Evolutionary conservation across 2,797 vertebrate genomes (phyloP).

Genomic region (Discoglossus pictus): DNA sequence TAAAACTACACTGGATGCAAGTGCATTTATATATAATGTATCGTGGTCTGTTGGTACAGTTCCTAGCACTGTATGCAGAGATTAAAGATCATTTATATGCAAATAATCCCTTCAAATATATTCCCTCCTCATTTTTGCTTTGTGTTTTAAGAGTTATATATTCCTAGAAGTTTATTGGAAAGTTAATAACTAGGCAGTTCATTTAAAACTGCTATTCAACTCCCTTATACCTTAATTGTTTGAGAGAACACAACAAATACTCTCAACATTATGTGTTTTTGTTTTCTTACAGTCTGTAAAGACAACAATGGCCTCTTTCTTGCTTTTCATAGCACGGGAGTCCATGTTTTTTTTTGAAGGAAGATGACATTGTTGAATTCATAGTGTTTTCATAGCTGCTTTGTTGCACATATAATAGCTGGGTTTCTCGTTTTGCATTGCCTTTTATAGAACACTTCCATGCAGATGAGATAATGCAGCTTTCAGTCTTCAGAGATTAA

Average conservation of each 20-base stretch:
- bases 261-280: neutral
- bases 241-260: neutral
- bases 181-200: neutral
- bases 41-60: too few species aligned
- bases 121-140: too few species aligned
- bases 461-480: slow-evolving; percentile 8
- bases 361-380: slow-evolving; percentile 15
- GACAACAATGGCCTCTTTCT: neutral
- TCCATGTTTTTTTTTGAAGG: too few species aligned
- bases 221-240: neutral
- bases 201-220: slow-evolving; percentile 10
- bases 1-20: neutral
- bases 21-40: too few species aligned
- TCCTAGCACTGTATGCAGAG: too few species aligned
- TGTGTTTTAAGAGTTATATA: neutral
- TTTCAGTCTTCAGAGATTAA: slow-evolving; percentile 29
- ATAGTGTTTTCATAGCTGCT: slow-evolving; percentile 31
- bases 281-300: neutral
- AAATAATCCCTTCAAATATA: too few species aligned
- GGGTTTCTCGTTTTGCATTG: slow-evolving; percentile 25
- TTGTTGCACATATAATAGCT: slow-evolving; percentile 39
- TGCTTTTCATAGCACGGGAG: neutral
- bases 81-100: too few species aligned
- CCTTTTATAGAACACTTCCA: slow-evolving; percentile 28
- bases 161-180: slow-evolving; percentile 14